phyloP scores from a whole-genome alignment of 2,888 invertebrate genomes.

The Drosophila subquinaria region DNA sequence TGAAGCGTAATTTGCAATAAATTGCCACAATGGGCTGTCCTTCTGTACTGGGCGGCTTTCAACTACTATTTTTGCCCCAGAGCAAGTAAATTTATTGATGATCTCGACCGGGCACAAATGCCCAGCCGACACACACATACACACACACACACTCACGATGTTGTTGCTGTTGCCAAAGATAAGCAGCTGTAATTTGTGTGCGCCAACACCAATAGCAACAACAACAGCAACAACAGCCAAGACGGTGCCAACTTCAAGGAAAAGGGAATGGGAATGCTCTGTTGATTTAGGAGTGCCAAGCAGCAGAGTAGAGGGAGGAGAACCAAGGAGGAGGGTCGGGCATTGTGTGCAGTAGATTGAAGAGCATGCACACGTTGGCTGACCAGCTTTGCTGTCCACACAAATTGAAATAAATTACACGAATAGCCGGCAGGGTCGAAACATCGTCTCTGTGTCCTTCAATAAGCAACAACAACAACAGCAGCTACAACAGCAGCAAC shows the following conservation, averaged over 20 bases:
- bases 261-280: constrained; percentile 18
- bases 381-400: constrained; percentile 76
- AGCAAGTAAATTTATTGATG: constrained; percentile 77
- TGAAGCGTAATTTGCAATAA: constrained; percentile 80
- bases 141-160: constrained; percentile 14
- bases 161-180: constrained; percentile 71
- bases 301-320: constrained; percentile 20
- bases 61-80: constrained; percentile 66
- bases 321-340: background rate
- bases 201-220: constrained; percentile 72
- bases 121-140: constrained; percentile 28
- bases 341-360: constrained; percentile 76
- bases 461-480: constrained; percentile 54
- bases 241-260: constrained; percentile 52
- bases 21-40: constrained; percentile 62
- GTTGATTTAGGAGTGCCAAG: constrained; percentile 73
- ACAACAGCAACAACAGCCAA: constrained; percentile 44
- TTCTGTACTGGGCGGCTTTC: constrained; percentile 47
- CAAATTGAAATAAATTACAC: constrained; percentile 81
- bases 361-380: constrained; percentile 59
- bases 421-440: constrained; percentile 65
- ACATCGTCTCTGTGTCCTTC: constrained; percentile 55
- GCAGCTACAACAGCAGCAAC: constrained; percentile 7
- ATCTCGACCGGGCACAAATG: constrained; percentile 58
- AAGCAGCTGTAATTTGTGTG: constrained; percentile 80